Evolutionary conservation across 2,888 invertebrate genomes (phyloP).

Genomic region (Dasypogon diadema): DNA sequence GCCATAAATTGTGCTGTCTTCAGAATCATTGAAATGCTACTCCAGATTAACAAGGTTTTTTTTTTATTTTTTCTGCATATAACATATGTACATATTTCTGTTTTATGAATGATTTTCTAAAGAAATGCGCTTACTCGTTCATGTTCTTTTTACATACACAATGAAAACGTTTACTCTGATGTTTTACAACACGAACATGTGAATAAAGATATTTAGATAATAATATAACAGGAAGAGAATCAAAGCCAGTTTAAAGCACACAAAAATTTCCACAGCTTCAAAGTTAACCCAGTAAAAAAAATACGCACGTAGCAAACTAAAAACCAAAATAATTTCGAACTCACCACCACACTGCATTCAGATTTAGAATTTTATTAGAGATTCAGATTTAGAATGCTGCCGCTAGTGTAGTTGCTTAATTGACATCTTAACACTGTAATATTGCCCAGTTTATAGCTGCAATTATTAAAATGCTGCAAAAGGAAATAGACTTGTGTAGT

Average conservation of each 20-base stretch:
- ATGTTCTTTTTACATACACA: too few relatives aligned
- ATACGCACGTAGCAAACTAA: conserved; percentile 17
- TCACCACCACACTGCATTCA: conserved; percentile 54
- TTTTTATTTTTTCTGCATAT: too few relatives aligned
- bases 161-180: too few relatives aligned
- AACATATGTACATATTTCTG: too few relatives aligned
- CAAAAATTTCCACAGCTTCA: conserved; percentile 5
- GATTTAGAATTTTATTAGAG: not conserved
- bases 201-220: too few relatives aligned
- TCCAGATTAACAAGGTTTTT: too few relatives aligned
- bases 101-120: too few relatives aligned
- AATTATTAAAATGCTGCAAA: conserved; percentile 17
- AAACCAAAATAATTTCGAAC: conserved; percentile 9
- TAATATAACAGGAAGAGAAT: too few relatives aligned
- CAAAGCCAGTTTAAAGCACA: not conserved
- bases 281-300: conserved; percentile 10
- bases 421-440: conserved; percentile 7
- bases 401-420: conserved; percentile 21
- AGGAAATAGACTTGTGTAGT: conserved; percentile 15
- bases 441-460: not conserved
- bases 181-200: too few relatives aligned
- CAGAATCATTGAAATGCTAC: too few relatives aligned
- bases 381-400: not conserved
- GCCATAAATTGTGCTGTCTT: too few relatives aligned
- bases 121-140: too few relatives aligned